Evolutionary conservation across 2,888 invertebrate species (phyloP).

Genomic region (Boloria euphrosyne): DNA sequence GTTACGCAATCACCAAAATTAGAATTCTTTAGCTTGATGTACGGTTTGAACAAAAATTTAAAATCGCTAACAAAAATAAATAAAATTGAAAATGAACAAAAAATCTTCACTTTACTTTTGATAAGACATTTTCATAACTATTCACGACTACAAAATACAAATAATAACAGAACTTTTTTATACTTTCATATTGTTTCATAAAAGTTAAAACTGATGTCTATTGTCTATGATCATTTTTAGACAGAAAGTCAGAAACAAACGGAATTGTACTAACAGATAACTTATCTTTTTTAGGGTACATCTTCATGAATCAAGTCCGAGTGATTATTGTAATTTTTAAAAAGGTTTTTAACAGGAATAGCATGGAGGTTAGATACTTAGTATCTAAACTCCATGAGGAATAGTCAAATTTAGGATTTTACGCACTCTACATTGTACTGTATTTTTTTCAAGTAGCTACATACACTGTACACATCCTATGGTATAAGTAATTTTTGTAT

Average conservation of each 20-base stretch:
- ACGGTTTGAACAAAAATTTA: not conserved
- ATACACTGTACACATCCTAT: too few species aligned
- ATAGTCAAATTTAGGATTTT: too few species aligned
- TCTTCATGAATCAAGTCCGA: too few species aligned
- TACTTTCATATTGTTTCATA: not conserved
- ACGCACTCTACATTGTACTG: too few species aligned
- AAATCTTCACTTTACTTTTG: not conserved
- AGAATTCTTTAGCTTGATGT: not conserved
- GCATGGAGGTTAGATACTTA: too few species aligned
- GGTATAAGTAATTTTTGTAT: too few species aligned
- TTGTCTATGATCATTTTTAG: not conserved
- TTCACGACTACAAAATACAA: not conserved
- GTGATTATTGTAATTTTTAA: too few species aligned
- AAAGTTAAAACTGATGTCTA: not conserved
- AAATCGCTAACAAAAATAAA: not conserved
- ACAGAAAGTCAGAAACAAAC: not conserved
- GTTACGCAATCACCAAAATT: constrained; percentile 60
- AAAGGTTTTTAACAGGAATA: too few species aligned
- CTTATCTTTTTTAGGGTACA: too few species aligned
- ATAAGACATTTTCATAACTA: not conserved
- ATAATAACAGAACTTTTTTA: not conserved
- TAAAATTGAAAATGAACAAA: not conserved
- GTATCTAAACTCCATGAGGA: too few species aligned
- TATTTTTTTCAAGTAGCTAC: too few species aligned
- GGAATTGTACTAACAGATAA: too few species aligned